Evolutionary conservation across 2,888 invertebrate species (phyloP), one percentile per base, ranked within the genome.

Genomic region (Opisthograptis luteolata): DNA sequence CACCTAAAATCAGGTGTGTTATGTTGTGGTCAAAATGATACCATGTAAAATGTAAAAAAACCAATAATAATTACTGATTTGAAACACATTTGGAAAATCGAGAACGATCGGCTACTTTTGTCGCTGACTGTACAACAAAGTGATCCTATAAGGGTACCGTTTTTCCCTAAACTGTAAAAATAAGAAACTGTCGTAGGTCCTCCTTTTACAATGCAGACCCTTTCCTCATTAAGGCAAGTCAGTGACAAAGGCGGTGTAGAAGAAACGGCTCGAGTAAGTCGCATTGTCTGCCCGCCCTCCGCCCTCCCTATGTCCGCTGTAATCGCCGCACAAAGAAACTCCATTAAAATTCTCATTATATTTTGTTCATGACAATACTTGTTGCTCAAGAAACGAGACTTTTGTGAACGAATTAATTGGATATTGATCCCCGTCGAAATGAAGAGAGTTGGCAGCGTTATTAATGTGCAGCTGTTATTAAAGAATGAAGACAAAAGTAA

Each of bases 361-460:
- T 24, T 40, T 40, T 39, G 40, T 51, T 51, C 45, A 45, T 51
- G 40, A 31, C 30, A 35, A 40, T 36, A 34, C 45, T 44, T 39
- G 39, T 22, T 17, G 34, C 34, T 35, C 19, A 40, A 22, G 17
- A 10, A 9, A 19, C 25, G 42, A 41, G 13, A 20, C 39, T 44
- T 42, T 49, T 43, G 43, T 34, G 20, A 1, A 27, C 17, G 13
- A 27, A 27, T 34, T 49, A 52, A 45, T 36, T 42, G 31, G 22
- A 52, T 37, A 52, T 42, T 28, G 45, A 51, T 31, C 17, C 32
- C 7, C 17, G 17, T 17, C 12, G 20, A 13, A 13, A 20, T 4
- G 10, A 17, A 8, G 25, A 10, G 25, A 10, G 4, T 25, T 25
- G 3, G 9, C 8, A 9, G 10, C 25, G 25, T n/a, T 25, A 5